Evolutionary conservation across 2,888 invertebrate species (phyloP).

Genomic region (Thereva unica): DNA sequence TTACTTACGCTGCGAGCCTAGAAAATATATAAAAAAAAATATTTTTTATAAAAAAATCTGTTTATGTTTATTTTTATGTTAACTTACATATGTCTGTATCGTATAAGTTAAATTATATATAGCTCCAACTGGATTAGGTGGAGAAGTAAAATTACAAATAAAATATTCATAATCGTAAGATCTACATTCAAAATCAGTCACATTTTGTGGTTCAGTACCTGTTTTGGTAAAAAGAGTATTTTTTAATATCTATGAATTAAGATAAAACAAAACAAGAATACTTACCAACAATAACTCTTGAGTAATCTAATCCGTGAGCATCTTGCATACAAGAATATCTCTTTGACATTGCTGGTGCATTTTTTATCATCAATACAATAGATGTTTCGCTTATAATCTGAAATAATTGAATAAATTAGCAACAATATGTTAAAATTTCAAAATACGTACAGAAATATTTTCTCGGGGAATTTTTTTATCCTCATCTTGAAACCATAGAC

Average conservation of each 20-base stretch:
- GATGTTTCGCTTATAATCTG: conserved; percentile 39
- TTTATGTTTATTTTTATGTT: no score
- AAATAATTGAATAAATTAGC: conserved; percentile 10
- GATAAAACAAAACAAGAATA: neutral
- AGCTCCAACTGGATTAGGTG: conserved; percentile 64
- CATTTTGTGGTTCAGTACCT: conserved; percentile 65
- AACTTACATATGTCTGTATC: conserved; percentile 42
- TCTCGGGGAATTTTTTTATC: conserved; percentile 26
- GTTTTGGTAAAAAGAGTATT: conserved; percentile 40
- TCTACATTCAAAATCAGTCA: conserved; percentile 72
- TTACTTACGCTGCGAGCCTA: no score
- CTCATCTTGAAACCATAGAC: conserved; percentile 29
- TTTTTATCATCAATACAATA: conserved; percentile 38
- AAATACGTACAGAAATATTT: conserved; percentile 27
- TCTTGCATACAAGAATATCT: conserved; percentile 36
- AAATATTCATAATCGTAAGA: conserved; percentile 74
- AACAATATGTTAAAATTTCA: neutral
- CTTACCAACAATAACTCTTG: conserved; percentile 36
- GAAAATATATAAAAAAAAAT: no score
- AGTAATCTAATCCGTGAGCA: conserved; percentile 32
- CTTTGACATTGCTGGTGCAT: conserved; percentile 36
- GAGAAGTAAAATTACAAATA: conserved; percentile 73
- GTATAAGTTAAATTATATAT: conserved; percentile 61
- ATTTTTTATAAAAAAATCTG: no score
- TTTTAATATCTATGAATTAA: neutral